Evolutionary conservation across 2,888 invertebrate genomes (phyloP).

Genomic region (Drosophila aldrichi): DNA sequence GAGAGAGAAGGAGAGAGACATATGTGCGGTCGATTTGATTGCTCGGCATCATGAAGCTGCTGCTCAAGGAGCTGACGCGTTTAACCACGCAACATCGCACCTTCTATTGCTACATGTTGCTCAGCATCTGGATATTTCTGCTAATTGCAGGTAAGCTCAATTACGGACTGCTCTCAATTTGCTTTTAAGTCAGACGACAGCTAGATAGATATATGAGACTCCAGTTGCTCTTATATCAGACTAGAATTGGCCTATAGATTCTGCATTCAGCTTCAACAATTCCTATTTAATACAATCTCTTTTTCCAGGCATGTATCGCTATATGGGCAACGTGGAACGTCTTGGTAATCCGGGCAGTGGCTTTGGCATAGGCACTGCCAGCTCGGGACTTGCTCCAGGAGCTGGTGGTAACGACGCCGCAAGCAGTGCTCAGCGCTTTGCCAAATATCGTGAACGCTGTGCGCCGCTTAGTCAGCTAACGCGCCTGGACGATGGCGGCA

Average conservation of each 20-base stretch:
- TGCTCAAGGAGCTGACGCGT: slow-evolving; percentile 87
- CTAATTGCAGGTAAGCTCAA: slow-evolving; percentile 88
- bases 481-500: slow-evolving; percentile 89
- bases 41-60: slow-evolving; percentile 67
- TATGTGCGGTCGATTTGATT: slow-evolving; percentile 24
- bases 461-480: slow-evolving; percentile 90
- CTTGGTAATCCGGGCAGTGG: slow-evolving; percentile 45
- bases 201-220: too few relatives aligned
- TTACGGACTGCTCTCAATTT: background rate
- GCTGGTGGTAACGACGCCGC: slow-evolving; percentile 32
- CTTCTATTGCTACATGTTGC: slow-evolving; percentile 92
- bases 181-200: too few relatives aligned
- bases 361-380: slow-evolving; percentile 41
- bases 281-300: slow-evolving; percentile 55
- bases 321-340: slow-evolving; percentile 87
- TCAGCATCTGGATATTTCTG: slow-evolving; percentile 93
- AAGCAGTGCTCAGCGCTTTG: slow-evolving; percentile 58
- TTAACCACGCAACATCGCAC: slow-evolving; percentile 90
- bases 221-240: background rate
- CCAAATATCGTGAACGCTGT: slow-evolving; percentile 89
- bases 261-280: too few relatives aligned
- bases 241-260: too few relatives aligned
- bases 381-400: slow-evolving; percentile 17
- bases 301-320: slow-evolving; percentile 91
- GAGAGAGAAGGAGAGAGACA: background rate